Base-by-base conservation (phyloP, 2,888 invertebrate species). In the Oegoconia quadripuncta region DNA sequence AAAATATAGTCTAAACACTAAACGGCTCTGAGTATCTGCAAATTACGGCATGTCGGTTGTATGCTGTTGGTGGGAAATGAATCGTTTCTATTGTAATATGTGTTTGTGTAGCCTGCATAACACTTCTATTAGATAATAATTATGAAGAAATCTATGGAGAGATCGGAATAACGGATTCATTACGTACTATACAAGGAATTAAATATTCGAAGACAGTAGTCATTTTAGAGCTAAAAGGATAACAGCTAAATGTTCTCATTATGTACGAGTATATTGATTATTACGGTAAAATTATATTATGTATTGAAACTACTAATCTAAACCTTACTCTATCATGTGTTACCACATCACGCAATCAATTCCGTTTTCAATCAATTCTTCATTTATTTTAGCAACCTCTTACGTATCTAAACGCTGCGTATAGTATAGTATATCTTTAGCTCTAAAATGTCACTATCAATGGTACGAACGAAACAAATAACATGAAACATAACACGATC, bases 11-110 rank as follows among this genome's bases (percentile, higher is more conserved):
- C 57, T 68, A 75, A 77, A 72, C 52, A 74, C 68, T 59, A 55
- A 75, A 83, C 79, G 84, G 81, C 78, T 83, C 81, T 77, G 74
- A 79, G 80, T 84, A 79, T 84, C 78, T 82, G 86, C 76, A 73
- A 80, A 79, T 78, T 65, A 80, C 84, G 84, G 86, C 75, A 80
- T 79, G 75, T 86, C 80, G 76, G 76, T 83, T 77, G 72, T 75
- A 74, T 71, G 75, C 68, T 79, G 77, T 81, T 71, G 79, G 71
- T 82, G 77, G 78, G 70, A 87, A 87, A 80, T 75, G 68, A 86
- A 86, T 84, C 70, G 68, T 78, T 74, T 69, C 84, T 87, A 87
- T 86, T 87, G 86, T 86, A 84, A 86, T 80, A 72, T 84, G 83
- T 86, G 86, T 80, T n/a, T 61, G 64, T 72, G 69, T 79, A 83